A percentile compares a stretch with the other conserved stretches of the same genome.
phyloP scores from a whole-genome alignment of 2,113 vertebrate genomes.

The Atractosteus spatula region DNA sequence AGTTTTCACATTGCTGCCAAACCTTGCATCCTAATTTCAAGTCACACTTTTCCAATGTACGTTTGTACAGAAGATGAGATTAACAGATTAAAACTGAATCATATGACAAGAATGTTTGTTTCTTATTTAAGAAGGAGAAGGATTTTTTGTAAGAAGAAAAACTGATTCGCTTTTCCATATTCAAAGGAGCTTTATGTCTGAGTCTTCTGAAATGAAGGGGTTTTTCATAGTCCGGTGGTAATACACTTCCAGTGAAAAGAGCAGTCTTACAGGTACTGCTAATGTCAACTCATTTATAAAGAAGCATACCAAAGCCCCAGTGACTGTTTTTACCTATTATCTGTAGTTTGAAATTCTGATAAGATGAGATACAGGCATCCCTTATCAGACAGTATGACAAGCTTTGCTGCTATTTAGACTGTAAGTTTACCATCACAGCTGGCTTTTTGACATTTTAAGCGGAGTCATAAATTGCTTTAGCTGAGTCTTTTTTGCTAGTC shows the following conservation, averaged over 20 bases:
- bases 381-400: background rate
- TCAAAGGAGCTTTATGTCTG: no score
- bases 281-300: no score
- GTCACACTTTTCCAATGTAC: background rate
- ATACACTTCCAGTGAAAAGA: no score
- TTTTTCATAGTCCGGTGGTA: no score
- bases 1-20: background rate
- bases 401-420: background rate
- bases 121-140: no score
- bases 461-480: background rate
- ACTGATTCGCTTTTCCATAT: no score
- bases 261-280: no score
- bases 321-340: background rate
- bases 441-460: slow-evolving; percentile 49
- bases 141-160: no score
- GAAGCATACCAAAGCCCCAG: no score
- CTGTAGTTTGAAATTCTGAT: background rate
- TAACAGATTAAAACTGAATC: background rate
- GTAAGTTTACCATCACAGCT: slow-evolving; percentile 29
- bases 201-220: no score
- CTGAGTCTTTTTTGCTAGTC: background rate
- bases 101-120: background rate
- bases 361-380: background rate
- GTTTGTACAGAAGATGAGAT: background rate
- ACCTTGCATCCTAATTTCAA: background rate